These are phyloP conservation scores for Catostylus mosaicus DNA, from an alignment of 30 jellyfish, hydroid and myxozoan genomes.

Conservation along the genomic window DNA sequence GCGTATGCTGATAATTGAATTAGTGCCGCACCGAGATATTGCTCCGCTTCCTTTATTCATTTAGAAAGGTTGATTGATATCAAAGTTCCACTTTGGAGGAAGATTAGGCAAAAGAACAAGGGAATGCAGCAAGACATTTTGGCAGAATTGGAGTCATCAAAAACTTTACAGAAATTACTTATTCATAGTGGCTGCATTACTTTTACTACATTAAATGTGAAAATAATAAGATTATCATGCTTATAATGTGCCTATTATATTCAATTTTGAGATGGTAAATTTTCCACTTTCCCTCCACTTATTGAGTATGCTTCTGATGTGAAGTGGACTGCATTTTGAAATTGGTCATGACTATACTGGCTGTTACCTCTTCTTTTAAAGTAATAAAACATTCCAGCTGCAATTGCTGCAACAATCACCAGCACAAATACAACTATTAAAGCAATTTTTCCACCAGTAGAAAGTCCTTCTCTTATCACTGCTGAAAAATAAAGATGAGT, in stretches of 20 bases:
- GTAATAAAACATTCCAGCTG: slow-evolving; percentile 63
- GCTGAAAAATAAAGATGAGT: background rate
- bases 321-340: slow-evolving; percentile 83
- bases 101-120: no score
- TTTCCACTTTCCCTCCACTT: slow-evolving; percentile 32
- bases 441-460: slow-evolving; percentile 86
- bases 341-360: slow-evolving; percentile 67
- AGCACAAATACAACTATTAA: slow-evolving; percentile 73
- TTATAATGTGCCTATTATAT: background rate
- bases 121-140: no score
- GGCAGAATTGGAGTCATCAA: no score
- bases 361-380: slow-evolving; percentile 44
- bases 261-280: slow-evolving; percentile 36
- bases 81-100: no score
- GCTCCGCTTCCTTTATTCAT: no score
- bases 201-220: no score
- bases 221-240: no score
- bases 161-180: no score
- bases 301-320: slow-evolving; percentile 11
- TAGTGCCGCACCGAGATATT: no score
- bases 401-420: slow-evolving; percentile 67
- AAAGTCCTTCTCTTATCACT: slow-evolving; percentile 66
- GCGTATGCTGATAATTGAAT: no score
- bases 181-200: no score
- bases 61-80: no score